phyloP scores from a whole-genome alignment of 2,113 vertebrate species.

The Macrotus californicus region DNA sequence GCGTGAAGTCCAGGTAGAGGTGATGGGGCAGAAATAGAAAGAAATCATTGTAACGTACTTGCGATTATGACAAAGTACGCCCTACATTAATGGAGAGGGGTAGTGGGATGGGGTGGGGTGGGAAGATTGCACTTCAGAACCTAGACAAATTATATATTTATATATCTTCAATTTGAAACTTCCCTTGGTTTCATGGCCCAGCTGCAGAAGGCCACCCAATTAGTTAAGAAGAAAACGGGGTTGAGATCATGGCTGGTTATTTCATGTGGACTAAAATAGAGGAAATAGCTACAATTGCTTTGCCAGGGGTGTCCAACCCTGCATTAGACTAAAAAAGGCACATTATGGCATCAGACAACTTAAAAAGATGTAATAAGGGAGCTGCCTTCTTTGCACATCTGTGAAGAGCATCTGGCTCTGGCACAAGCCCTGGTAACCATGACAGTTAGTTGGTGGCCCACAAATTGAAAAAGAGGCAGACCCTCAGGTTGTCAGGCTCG shows the following conservation, averaged over 20 bases:
- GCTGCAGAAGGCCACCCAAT: constrained; percentile 69
- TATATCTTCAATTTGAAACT: constrained; percentile 46
- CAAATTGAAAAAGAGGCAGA: constrained; percentile 17
- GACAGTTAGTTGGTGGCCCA: constrained; percentile 40
- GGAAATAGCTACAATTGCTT: constrained; percentile 41
- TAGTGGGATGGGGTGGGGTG: neutral
- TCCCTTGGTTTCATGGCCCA: constrained; percentile 30
- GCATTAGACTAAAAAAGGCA: constrained; percentile 30
- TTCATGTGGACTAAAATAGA: constrained; percentile 60
- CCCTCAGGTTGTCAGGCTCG: neutral
- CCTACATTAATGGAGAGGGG: neutral
- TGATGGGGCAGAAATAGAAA: neutral
- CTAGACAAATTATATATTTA: neutral
- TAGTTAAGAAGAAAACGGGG: constrained; percentile 53
- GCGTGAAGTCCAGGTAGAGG: neutral
- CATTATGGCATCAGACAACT: constrained; percentile 3
- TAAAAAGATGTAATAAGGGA: constrained; percentile 36
- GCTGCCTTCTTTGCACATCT: constrained; percentile 53
- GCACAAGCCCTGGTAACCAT: constrained; percentile 25
- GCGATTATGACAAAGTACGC: neutral
- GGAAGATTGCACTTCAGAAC: constrained; percentile 2
- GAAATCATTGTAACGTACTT: neutral
- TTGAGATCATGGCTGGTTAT: constrained; percentile 42
- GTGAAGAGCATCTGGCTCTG: constrained; percentile 54
- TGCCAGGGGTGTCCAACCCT: constrained; percentile 35